These are phyloP conservation scores for Nesidiocoris tenuis DNA, from an alignment of 2,888 invertebrate genomes.

Conservation along the genomic window DNA sequence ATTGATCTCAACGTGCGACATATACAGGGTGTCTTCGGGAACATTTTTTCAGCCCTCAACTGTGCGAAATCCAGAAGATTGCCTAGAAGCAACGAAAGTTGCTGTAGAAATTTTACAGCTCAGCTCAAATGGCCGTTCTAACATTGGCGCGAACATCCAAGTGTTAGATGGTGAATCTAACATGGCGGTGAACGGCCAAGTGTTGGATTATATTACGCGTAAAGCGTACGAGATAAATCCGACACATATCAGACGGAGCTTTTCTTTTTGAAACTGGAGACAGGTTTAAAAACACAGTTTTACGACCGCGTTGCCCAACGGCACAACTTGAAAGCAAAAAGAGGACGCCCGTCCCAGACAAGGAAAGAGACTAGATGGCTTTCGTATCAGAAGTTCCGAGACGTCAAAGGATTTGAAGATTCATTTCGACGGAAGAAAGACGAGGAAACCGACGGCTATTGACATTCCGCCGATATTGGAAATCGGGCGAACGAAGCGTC, in stretches of 20 bases:
- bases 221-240: not conserved
- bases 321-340: not conserved
- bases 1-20: too few species aligned
- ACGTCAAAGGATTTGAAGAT: not conserved
- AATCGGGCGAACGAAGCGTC: not conserved
- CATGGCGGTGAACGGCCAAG: too few species aligned
- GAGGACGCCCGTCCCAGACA: not conserved
- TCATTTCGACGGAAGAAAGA: not conserved
- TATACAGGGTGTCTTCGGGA: too few species aligned
- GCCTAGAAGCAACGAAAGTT: too few species aligned
- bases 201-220: not conserved
- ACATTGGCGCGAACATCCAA: too few species aligned
- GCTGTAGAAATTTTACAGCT: too few species aligned
- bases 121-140: too few species aligned
- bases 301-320: not conserved
- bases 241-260: not conserved
- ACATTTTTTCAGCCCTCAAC: too few species aligned
- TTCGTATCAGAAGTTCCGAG: not conserved
- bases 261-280: not conserved
- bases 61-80: too few species aligned
- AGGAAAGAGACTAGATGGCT: not conserved
- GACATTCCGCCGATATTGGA: constrained; percentile 15
- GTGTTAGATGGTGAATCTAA: too few species aligned
- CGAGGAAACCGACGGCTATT: too few species aligned
- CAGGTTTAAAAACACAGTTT: not conserved